phyloP scores from a whole-genome alignment of 2,888 invertebrate species.

The Seira ritae region DNA sequence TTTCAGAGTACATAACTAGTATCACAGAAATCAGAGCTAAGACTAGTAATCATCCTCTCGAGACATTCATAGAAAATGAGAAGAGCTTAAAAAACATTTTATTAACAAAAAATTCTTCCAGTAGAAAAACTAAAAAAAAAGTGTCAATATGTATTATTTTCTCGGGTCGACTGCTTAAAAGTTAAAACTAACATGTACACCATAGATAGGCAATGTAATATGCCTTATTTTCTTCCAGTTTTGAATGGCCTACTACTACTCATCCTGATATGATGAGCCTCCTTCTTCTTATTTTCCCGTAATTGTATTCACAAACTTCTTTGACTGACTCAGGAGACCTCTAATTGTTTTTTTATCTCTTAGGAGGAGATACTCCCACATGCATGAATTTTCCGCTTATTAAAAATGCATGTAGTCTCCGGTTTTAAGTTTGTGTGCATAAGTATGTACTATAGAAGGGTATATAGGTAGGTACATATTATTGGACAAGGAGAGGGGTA shows the following conservation, averaged over 20 bases:
- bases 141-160: too few relatives aligned
- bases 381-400: slow-evolving; percentile 9
- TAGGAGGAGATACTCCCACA: neutral
- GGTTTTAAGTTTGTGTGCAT: too few relatives aligned
- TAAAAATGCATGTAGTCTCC: slow-evolving; percentile 47
- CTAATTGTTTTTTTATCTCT: neutral
- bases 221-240: neutral
- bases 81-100: too few relatives aligned
- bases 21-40: too few relatives aligned
- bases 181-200: too few relatives aligned
- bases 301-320: neutral
- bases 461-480: neutral
- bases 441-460: slow-evolving; percentile 30
- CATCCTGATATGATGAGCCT: neutral
- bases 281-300: neutral
- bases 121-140: too few relatives aligned
- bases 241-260: neutral
- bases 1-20: too few relatives aligned
- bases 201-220: too few relatives aligned
- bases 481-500: slow-evolving; percentile 2
- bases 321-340: neutral
- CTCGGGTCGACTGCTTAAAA: too few relatives aligned
- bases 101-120: too few relatives aligned
- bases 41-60: too few relatives aligned
- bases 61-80: too few relatives aligned